These are phyloP conservation scores for Scophthalmus maximus DNA, from an alignment of 2,113 vertebrate species.

Conservation along the genomic window DNA sequence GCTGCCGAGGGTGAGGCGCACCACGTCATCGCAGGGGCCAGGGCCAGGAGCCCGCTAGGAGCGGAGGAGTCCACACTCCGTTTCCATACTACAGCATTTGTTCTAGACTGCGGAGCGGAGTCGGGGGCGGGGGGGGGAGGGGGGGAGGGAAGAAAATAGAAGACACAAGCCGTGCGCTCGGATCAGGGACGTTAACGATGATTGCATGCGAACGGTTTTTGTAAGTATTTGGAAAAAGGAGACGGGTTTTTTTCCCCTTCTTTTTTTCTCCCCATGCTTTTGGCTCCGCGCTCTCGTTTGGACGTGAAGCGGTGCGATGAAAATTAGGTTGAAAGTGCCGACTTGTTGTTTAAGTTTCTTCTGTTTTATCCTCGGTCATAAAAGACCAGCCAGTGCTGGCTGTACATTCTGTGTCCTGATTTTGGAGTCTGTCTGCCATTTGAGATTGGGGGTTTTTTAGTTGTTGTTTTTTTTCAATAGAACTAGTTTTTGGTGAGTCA, in stretches of 20 bases:
- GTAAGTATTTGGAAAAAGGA: constrained; percentile 10
- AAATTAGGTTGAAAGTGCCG: constrained; percentile 40
- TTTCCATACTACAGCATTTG: constrained; percentile 5
- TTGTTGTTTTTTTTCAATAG: constrained; percentile 23
- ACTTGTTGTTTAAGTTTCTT: constrained; percentile 26
- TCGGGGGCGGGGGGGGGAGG: too few species aligned
- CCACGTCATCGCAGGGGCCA: constrained; percentile 24
- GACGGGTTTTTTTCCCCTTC: background rate
- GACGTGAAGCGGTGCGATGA: constrained; percentile 41
- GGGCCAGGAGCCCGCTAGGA: constrained; percentile 26
- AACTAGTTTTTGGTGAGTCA: background rate
- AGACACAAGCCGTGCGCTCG: background rate
- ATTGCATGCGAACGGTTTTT: background rate
- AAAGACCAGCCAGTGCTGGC: background rate
- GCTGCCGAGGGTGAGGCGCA: constrained; percentile 1
- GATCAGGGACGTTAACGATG: background rate
- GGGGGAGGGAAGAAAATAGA: background rate
- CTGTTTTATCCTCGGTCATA: constrained; percentile 23
- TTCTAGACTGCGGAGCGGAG: background rate
- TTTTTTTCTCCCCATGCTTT: constrained; percentile 29
- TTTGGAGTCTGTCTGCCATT: constrained; percentile 20
- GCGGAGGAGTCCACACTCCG: constrained; percentile 1
- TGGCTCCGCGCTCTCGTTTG: constrained; percentile 52
- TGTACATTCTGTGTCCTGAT: constrained; percentile 13
- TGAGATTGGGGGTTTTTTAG: too few species aligned